A percentile compares a stretch with the other conserved stretches of the same genome.
Evolutionary conservation across 2,797 vertebrate species (phyloP).

Genomic region (Limnodromus scolopaceus): DNA sequence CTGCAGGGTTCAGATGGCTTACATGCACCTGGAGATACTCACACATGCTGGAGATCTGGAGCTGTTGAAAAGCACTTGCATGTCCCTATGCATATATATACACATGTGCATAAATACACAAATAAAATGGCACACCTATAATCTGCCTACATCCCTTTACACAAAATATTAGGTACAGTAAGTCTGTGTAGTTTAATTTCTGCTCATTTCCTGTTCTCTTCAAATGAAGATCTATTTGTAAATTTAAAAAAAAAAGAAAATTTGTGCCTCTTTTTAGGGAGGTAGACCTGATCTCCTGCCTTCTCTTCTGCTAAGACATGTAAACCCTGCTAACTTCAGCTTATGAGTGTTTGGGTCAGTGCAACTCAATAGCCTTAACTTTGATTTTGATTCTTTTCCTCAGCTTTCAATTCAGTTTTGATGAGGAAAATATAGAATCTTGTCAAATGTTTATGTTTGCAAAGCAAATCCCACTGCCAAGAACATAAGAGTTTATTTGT

Average conservation of each 20-base stretch:
- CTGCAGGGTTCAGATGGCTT: conserved; percentile 17
- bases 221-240: not conserved
- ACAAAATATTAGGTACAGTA: not conserved
- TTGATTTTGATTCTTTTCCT: not conserved
- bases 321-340: not conserved
- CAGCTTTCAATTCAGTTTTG: not conserved
- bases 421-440: not conserved
- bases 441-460: not conserved
- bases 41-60: not conserved
- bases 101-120: not conserved
- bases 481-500: not conserved
- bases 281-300: not conserved
- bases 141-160: not conserved
- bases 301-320: not conserved
- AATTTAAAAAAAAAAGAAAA: not conserved
- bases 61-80: not conserved
- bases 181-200: not conserved
- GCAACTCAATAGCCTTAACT: not conserved
- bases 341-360: not conserved
- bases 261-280: not conserved
- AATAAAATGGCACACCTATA: not conserved
- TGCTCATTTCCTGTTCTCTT: not conserved
- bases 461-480: not conserved
- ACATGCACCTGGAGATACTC: conserved; percentile 6
- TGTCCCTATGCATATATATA: not conserved